Evolutionary conservation across 2,797 vertebrate genomes (phyloP).

Genomic region (Babyrousa celebensis): DNA sequence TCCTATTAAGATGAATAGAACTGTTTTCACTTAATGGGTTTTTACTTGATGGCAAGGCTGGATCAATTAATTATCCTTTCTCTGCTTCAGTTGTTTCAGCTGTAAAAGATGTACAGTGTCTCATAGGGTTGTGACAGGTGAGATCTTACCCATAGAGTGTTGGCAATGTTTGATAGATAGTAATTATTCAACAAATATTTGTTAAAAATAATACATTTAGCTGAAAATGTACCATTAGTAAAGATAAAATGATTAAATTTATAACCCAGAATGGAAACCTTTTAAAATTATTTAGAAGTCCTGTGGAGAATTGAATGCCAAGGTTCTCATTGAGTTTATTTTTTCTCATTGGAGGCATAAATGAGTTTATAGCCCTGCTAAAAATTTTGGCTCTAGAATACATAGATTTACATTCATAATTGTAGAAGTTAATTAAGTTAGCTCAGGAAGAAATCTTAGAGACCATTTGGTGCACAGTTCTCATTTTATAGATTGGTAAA

Average conservation of each 20-base stretch:
- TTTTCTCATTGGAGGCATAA: neutral
- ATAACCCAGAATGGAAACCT: neutral
- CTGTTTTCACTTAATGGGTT: neutral
- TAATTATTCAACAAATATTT: neutral
- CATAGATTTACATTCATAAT: neutral
- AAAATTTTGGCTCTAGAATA: neutral
- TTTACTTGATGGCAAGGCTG: neutral
- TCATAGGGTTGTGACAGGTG: neutral
- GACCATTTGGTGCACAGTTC: neutral
- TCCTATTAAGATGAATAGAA: neutral
- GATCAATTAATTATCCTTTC: neutral
- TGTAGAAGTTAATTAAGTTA: neutral
- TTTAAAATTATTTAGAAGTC: conserved; percentile 9
- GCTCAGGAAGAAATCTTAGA: neutral
- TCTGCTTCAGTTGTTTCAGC: neutral
- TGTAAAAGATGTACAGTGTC: neutral
- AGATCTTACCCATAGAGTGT: neutral
- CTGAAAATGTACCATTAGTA: neutral
- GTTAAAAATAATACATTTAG: neutral
- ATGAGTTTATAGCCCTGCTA: neutral
- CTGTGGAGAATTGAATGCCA: neutral
- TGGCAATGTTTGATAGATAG: neutral
- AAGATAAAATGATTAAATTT: neutral
- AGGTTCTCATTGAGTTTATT: neutral
- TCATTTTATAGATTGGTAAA: neutral